These are phyloP conservation scores for Meteorus sp. DNA, from an alignment of 1,140 invertebrate species.

Conservation along the genomic window DNA sequence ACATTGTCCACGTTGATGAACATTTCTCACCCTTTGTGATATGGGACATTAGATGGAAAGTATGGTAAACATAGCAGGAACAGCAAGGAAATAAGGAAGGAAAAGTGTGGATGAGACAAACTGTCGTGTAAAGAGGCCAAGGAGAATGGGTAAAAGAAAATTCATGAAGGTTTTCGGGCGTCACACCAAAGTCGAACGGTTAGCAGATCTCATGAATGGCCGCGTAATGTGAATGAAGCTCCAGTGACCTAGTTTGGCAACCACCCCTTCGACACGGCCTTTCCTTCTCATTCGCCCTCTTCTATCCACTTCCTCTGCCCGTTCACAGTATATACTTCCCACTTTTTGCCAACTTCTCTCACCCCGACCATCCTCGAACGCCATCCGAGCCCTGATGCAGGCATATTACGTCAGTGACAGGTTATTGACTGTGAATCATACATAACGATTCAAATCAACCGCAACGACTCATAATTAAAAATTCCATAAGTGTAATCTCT, in stretches of 20 bases:
- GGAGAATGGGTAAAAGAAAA: neutral
- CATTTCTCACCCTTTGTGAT: too few species aligned
- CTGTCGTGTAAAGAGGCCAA: neutral
- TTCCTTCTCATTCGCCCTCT: constrained; percentile 20
- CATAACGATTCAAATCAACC: neutral
- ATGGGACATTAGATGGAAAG: too few species aligned
- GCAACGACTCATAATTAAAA: too few species aligned
- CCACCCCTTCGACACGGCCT: constrained; percentile 28
- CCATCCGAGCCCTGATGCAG: constrained; percentile 20
- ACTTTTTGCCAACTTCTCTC: constrained; percentile 11
- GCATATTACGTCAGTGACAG: constrained; percentile 44
- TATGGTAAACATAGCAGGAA: neutral
- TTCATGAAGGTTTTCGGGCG: neutral
- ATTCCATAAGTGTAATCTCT: too few species aligned
- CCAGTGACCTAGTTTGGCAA: constrained; percentile 54
- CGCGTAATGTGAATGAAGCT: constrained; percentile 60
- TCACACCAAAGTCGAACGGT: constrained; percentile 49
- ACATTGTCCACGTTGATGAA: too few species aligned
- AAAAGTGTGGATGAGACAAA: neutral
- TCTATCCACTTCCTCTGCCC: constrained; percentile 17
- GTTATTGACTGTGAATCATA: constrained; percentile 39
- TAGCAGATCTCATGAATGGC: constrained; percentile 59
- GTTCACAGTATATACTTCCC: neutral
- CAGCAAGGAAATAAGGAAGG: neutral
- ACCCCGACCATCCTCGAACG: neutral